phyloP scores from a whole-genome alignment of 2,113 vertebrate genomes.

The Gobio gobio region DNA sequence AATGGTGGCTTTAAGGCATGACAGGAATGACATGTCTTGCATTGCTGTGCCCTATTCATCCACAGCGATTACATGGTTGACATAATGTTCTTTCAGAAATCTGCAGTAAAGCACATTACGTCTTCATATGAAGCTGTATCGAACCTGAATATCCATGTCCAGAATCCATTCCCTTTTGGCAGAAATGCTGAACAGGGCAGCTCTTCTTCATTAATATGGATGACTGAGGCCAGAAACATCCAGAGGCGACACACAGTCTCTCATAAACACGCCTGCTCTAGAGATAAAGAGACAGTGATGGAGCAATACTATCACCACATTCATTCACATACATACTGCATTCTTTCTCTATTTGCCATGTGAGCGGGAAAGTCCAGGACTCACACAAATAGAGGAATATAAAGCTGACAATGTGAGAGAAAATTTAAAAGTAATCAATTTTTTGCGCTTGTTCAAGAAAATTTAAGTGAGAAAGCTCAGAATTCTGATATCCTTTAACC shows the following conservation, averaged over 20 bases:
- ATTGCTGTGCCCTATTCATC: neutral
- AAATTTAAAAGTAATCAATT: neutral
- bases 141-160: neutral
- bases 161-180: constrained; percentile 16
- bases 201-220: constrained; percentile 44
- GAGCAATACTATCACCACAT: constrained; percentile 28
- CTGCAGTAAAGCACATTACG: neutral
- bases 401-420: neutral
- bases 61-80: neutral
- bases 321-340: constrained; percentile 38
- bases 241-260: constrained; percentile 18
- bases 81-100: constrained; percentile 14
- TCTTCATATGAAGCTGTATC: neutral
- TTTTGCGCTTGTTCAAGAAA: neutral
- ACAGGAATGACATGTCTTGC: neutral
- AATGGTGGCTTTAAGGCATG: neutral
- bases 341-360: constrained; percentile 28
- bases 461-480: neutral
- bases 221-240: constrained; percentile 10
- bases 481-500: neutral
- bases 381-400: constrained; percentile 1
- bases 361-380: constrained; percentile 19
- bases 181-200: constrained; percentile 28
- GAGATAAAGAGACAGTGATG: constrained; percentile 45
- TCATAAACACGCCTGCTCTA: constrained; percentile 14